These are phyloP conservation scores for Drosophila borealis DNA, from an alignment of 2,888 invertebrate genomes.

Conservation along the genomic window DNA sequence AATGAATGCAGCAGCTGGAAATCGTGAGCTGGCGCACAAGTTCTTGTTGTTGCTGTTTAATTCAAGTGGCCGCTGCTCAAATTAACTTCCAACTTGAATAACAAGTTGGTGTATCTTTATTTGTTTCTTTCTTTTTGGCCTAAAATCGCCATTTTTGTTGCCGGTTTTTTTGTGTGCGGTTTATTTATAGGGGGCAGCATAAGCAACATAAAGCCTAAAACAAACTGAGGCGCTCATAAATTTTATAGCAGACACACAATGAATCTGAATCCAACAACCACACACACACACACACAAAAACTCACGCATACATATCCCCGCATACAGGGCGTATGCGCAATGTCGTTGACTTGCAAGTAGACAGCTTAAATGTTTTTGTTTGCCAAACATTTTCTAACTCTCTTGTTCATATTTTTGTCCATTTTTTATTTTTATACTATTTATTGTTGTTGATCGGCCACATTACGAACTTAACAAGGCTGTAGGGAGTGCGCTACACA, in stretches of 20 bases:
- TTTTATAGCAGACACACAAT: conserved; percentile 38
- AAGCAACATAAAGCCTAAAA: conserved; percentile 24
- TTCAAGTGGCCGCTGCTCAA: conserved; percentile 54
- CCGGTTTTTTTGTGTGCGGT: conserved; percentile 5
- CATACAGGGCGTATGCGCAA: conserved; percentile 42
- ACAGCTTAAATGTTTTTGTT: conserved; percentile 57
- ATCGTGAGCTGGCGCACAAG: conserved; percentile 41
- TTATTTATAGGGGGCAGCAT: conserved; percentile 30
- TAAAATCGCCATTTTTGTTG: conserved; percentile 24
- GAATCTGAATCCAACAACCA: conserved; percentile 12
- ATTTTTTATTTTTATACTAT: not conserved
- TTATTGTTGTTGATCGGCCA: conserved; percentile 1
- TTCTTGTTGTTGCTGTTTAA: conserved; percentile 20
- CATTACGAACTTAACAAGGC: conserved; percentile 11
- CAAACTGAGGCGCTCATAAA: conserved; percentile 59
- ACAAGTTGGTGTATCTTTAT: conserved; percentile 21
- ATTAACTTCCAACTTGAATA: conserved; percentile 45
- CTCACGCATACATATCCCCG: not conserved
- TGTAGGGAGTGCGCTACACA: not conserved
- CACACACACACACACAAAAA: conserved; percentile 6
- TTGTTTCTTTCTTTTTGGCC: conserved; percentile 11
- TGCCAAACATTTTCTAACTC: conserved; percentile 41
- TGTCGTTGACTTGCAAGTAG: conserved; percentile 35
- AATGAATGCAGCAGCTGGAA: conserved; percentile 27
- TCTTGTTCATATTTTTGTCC: conserved; percentile 4